Percentiles rank a stretch among this genome's conserved stretches.
Evolutionary conservation across 2,113 vertebrate genomes (phyloP).

Genomic region (Pithys albifrons): DNA sequence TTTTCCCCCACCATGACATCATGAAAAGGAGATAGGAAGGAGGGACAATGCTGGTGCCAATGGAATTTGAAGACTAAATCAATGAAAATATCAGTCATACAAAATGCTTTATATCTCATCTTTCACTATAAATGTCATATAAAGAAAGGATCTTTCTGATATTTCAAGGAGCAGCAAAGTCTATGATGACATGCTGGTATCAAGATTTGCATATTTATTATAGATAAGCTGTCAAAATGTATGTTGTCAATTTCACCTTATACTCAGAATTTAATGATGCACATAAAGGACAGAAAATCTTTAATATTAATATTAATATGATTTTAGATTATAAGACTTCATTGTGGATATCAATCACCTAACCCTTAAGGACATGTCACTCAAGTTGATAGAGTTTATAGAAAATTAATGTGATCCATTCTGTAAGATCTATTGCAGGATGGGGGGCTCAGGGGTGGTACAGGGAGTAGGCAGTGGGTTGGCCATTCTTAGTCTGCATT

Average conservation of each 20-base stretch:
- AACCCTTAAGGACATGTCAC: conserved; percentile 81
- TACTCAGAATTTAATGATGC: conserved; percentile 80
- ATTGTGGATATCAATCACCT: conserved; percentile 82
- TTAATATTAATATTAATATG: conserved; percentile 89
- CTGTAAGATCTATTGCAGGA: conserved; percentile 70
- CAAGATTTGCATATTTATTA: conserved; percentile 85
- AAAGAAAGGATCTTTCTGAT: conserved; percentile 74
- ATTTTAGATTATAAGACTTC: conserved; percentile 82
- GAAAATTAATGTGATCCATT: conserved; percentile 81
- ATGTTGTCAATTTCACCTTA: conserved; percentile 84
- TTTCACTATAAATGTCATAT: conserved; percentile 73
- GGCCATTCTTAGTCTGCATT: background rate
- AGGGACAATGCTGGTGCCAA: conserved; percentile 20
- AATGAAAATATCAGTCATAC: conserved; percentile 49
- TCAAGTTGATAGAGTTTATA: conserved; percentile 81
- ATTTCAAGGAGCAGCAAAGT: conserved; percentile 72
- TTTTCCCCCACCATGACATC: background rate
- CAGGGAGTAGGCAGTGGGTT: background rate
- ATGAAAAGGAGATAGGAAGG: background rate
- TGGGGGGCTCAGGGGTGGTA: background rate
- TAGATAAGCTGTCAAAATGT: conserved; percentile 85
- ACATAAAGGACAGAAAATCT: conserved; percentile 84
- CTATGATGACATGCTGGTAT: conserved; percentile 78
- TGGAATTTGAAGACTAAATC: conserved; percentile 40
- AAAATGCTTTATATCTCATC: conserved; percentile 68